phyloP scores from a whole-genome alignment of 2,888 invertebrate species.

The Nomada goodeniana region DNA sequence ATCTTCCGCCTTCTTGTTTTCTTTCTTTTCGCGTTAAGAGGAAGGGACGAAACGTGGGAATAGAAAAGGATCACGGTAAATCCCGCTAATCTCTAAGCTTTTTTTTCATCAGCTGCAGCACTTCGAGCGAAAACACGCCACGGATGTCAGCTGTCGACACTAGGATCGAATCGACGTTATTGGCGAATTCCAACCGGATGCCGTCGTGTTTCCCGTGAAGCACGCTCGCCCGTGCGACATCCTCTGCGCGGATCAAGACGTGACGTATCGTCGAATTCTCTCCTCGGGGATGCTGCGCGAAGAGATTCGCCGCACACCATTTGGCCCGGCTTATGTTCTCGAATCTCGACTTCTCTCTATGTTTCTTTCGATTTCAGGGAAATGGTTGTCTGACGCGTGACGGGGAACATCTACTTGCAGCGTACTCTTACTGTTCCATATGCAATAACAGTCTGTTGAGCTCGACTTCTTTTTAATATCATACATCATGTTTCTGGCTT shows the following conservation, averaged over 20 bases:
- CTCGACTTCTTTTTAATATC: no score
- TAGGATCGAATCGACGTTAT: constrained; percentile 13
- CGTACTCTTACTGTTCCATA: no score
- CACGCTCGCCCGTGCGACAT: background rate
- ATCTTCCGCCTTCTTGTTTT: no score
- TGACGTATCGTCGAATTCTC: constrained; percentile 31
- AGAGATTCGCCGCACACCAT: constrained; percentile 8
- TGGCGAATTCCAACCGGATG: constrained; percentile 24
- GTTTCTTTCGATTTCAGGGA: background rate
- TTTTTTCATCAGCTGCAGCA: background rate
- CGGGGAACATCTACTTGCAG: no score
- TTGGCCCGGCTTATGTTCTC: constrained; percentile 1
- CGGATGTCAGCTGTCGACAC: constrained; percentile 12
- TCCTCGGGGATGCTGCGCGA: background rate
- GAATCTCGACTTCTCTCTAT: background rate
- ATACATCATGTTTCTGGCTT: no score
- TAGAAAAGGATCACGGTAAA: no score
- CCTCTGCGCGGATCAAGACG: constrained; percentile 24
- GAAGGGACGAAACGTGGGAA: no score
- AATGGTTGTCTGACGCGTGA: background rate
- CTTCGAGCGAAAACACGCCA: background rate
- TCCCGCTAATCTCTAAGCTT: background rate
- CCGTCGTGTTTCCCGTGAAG: constrained; percentile 21
- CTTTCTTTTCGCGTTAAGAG: no score
- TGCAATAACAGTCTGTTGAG: no score